Conservation (phyloP, 2,113 vertebrate species). For the Procavia capensis region DNA sequence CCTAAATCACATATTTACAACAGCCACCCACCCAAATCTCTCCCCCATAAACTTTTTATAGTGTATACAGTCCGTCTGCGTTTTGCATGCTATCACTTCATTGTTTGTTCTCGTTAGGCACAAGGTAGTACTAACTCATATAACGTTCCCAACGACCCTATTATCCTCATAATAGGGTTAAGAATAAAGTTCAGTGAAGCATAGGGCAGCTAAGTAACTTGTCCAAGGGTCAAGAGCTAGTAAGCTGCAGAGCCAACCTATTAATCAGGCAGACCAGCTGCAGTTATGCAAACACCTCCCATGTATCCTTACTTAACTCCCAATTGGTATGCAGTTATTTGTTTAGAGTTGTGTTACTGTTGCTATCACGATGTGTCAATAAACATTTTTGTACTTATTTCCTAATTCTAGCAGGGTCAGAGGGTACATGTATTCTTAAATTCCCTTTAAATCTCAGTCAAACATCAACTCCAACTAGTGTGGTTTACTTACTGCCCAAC, state of each 20-base stretch:
- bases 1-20: not conserved
- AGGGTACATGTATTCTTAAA: slow-evolving; percentile 35
- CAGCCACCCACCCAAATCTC: not conserved
- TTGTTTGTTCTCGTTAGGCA: not conserved
- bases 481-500: not conserved
- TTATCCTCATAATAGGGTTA: not conserved
- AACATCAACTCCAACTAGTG: not conserved
- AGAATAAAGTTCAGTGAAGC: too few relatives aligned
- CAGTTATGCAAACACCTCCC: not conserved
- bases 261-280: not conserved
- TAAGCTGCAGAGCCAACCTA: not conserved
- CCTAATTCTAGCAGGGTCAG: slow-evolving; percentile 40
- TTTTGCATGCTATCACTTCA: not conserved
- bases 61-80: too few relatives aligned
- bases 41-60: not conserved
- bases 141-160: not conserved
- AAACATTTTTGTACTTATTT: slow-evolving; percentile 34
- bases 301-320: not conserved
- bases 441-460: slow-evolving; percentile 36
- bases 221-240: not conserved
- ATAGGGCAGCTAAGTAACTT: not conserved
- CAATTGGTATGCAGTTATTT: not conserved
- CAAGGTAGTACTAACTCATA: not conserved
- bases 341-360: not conserved
- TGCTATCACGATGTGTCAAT: not conserved